Conservation (phyloP, 2,113 vertebrate species). For the Poecile atricapillus region DNA sequence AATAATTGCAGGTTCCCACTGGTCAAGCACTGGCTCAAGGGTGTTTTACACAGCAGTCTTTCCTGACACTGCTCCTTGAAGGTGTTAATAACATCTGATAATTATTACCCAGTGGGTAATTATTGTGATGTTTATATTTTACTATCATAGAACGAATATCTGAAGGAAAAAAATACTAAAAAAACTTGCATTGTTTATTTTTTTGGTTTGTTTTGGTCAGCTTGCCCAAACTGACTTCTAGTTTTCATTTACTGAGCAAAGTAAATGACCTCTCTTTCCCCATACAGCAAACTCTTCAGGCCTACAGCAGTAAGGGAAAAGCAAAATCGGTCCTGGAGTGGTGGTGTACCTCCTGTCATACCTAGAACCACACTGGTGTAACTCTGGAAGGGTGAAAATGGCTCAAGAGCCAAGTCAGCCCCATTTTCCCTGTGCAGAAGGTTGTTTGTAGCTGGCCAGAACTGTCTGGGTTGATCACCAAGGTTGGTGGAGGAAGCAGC, state of each 20-base stretch:
- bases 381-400: not conserved
- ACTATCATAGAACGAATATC: not conserved
- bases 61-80: not conserved
- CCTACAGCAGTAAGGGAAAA: not conserved
- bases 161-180: not conserved
- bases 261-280: not conserved
- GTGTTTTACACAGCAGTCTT: not conserved
- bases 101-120: not conserved
- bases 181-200: not conserved
- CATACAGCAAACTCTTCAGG: not conserved
- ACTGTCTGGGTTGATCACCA: not conserved
- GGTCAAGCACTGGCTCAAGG: not conserved
- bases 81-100: not conserved
- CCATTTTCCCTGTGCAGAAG: not conserved
- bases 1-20: not conserved
- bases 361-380: not conserved
- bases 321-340: not conserved
- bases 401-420: not conserved
- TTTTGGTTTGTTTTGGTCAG: fast-evolving
- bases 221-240: not conserved
- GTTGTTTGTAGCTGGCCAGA: not conserved
- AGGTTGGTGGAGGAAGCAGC: not conserved
- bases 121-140: not conserved
- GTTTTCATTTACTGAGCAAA: not conserved
- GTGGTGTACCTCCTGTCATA: not conserved